phyloP scores from a whole-genome alignment of 1,140 invertebrate species.

The Ptiloglossa arizonensis region DNA sequence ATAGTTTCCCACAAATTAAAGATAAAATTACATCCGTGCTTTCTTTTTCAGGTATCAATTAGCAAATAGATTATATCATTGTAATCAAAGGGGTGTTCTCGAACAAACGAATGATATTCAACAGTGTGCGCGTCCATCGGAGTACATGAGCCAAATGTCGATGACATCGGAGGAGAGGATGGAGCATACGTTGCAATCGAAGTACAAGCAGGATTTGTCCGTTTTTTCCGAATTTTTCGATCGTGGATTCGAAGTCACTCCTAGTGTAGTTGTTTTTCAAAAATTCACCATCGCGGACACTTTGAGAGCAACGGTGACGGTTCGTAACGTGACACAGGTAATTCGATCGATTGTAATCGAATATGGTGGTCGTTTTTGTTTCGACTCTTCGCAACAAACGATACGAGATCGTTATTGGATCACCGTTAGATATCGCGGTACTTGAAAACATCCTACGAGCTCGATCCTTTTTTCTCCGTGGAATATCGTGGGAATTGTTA shows the following conservation, averaged over 20 bases:
- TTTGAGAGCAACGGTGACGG: constrained; percentile 69
- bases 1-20: no score
- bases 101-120: constrained; percentile 28
- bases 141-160: constrained; percentile 67
- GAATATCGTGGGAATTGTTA: constrained; percentile 64
- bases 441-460: constrained; percentile 62
- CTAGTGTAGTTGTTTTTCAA: constrained; percentile 78
- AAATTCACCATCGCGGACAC: constrained; percentile 72
- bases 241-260: constrained; percentile 69
- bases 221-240: not conserved
- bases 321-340: constrained; percentile 73
- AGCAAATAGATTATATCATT: no score
- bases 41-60: no score
- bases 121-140: constrained; percentile 61
- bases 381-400: no score
- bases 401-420: no score
- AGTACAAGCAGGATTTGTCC: constrained; percentile 1
- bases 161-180: constrained; percentile 66
- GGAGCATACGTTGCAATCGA: constrained; percentile 49
- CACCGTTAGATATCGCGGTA: constrained; percentile 65
- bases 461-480: constrained; percentile 71
- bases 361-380: not conserved
- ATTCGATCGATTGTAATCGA: not conserved
- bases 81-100: no score
- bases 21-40: no score